Percentiles rank a stretch among this genome's conserved stretches.
Evolutionary conservation across 2,113 vertebrate genomes (phyloP).

Genomic region (Chamaea fasciata): DNA sequence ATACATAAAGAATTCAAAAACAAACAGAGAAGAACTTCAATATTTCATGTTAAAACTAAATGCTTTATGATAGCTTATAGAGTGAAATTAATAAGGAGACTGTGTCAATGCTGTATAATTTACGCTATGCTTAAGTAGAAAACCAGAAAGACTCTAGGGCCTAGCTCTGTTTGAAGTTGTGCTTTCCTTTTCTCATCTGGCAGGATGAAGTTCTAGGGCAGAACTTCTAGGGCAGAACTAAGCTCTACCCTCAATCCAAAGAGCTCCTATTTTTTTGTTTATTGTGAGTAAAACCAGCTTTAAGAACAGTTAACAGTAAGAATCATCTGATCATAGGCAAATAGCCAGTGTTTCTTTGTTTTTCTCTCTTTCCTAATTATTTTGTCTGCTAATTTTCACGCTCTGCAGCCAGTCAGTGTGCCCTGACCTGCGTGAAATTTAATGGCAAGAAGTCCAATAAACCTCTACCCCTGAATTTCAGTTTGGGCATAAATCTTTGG

Average conservation of each 20-base stretch:
- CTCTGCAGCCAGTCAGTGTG: background rate
- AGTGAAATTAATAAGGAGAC: conserved; percentile 12
- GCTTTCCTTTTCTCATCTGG: background rate
- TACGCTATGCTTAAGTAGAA: background rate
- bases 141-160: background rate
- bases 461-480: background rate
- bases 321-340: background rate
- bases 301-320: background rate
- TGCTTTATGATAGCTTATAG: conserved; percentile 2
- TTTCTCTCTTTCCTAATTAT: background rate
- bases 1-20: conserved; percentile 2
- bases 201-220: background rate
- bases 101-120: background rate
- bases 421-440: background rate
- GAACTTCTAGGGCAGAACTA: background rate
- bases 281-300: background rate
- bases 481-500: background rate
- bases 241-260: background rate
- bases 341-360: background rate
- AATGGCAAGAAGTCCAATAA: background rate
- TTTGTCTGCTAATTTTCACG: background rate
- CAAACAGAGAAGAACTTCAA: background rate
- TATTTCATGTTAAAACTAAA: conserved; percentile 37
- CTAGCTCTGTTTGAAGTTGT: background rate
- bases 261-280: background rate